These are phyloP conservation scores for Cygnus olor DNA, from an alignment of 2,797 vertebrate species.

Conservation along the genomic window DNA sequence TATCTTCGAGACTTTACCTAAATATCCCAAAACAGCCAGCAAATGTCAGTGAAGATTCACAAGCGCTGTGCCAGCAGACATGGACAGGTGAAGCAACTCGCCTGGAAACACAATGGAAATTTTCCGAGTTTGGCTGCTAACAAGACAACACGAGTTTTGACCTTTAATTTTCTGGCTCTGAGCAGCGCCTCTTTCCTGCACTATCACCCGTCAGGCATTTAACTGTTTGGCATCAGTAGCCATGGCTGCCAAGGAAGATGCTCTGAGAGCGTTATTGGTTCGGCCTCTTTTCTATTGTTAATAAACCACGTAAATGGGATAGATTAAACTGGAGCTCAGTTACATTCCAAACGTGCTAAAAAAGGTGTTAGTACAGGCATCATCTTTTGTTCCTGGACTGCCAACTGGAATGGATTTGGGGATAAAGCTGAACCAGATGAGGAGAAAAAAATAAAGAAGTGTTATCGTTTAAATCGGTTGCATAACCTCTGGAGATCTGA, in stretches of 20 bases:
- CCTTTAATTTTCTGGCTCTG: constrained; percentile 40
- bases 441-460: not conserved
- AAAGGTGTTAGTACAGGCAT: not conserved
- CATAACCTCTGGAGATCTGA: constrained; percentile 8
- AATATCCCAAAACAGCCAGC: not conserved
- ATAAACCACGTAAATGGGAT: not conserved
- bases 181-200: not conserved
- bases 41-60: not conserved
- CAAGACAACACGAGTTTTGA: constrained; percentile 38
- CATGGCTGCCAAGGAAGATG: not conserved
- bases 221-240: not conserved
- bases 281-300: not conserved
- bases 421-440: constrained; percentile 3
- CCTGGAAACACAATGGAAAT: constrained; percentile 14
- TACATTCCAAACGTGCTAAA: not conserved
- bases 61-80: not conserved
- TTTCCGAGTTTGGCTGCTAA: constrained; percentile 32
- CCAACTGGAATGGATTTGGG: not conserved
- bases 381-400: not conserved
- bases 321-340: not conserved
- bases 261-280: not conserved
- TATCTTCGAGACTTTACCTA: not conserved
- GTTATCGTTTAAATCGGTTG: constrained; percentile 2
- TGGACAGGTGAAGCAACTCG: constrained; percentile 5
- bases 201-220: not conserved